phyloP scores from a whole-genome alignment of 2,888 invertebrate genomes.

The Eupithecia subumbrata region DNA sequence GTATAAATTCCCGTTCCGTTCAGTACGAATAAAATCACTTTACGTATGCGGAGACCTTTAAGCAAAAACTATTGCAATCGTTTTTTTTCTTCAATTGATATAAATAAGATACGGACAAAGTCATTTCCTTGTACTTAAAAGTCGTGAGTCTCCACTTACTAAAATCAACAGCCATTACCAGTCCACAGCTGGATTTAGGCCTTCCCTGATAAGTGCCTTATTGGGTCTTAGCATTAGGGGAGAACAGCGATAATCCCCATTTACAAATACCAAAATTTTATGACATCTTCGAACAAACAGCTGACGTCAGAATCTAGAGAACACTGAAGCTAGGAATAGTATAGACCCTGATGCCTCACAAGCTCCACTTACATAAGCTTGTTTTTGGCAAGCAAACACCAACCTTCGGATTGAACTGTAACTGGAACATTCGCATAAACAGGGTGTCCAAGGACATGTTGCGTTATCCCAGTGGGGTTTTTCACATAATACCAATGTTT shows the following conservation, averaged over 20 bases:
- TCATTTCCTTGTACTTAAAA: neutral
- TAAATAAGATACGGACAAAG: neutral
- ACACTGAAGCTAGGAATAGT: conserved; percentile 15
- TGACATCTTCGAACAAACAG: neutral
- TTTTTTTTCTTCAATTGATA: neutral
- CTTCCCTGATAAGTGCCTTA: neutral
- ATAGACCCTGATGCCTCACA: conserved; percentile 8
- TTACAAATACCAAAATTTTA: neutral
- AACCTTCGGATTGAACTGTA: conserved; percentile 32
- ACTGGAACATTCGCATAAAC: conserved; percentile 26
- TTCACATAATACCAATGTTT: conserved; percentile 6
- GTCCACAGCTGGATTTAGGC: neutral
- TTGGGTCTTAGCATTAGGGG: neutral
- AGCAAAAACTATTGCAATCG: neutral
- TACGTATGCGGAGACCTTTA: no score
- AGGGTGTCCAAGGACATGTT: conserved; percentile 11
- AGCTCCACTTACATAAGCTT: conserved; percentile 26
- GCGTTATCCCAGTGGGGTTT: conserved; percentile 4
- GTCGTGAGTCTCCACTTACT: neutral
- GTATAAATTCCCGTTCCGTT: no score
- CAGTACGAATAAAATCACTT: no score
- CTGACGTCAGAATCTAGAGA: conserved; percentile 21
- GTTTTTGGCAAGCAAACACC: conserved; percentile 32
- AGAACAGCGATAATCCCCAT: neutral
- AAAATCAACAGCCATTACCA: neutral